These are phyloP conservation scores for Ceraclea dissimilis DNA, from an alignment of 2,888 invertebrate species.

Conservation along the genomic window DNA sequence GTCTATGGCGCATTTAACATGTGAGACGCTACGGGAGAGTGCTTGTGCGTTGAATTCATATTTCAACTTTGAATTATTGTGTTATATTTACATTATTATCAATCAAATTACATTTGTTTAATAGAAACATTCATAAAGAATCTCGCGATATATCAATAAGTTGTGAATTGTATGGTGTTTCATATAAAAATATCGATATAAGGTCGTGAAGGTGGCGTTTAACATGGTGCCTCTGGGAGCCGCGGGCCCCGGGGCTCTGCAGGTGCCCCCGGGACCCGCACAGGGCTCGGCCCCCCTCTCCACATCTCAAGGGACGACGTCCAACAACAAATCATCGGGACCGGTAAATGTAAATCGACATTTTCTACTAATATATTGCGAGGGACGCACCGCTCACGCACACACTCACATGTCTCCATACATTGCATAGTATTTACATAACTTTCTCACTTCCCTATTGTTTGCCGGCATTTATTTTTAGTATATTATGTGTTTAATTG, in stretches of 20 bases:
- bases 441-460: constrained; percentile 12
- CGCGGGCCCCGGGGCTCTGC: constrained; percentile 46
- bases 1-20: constrained; percentile 35
- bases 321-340: constrained; percentile 46
- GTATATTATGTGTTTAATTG: background rate
- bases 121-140: background rate
- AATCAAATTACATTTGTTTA: background rate
- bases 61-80: constrained; percentile 5
- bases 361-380: constrained; percentile 31
- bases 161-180: constrained; percentile 1
- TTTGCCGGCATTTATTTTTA: constrained; percentile 3
- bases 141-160: background rate
- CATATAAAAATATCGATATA: background rate
- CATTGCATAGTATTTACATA: constrained; percentile 16
- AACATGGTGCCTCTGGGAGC: constrained; percentile 68
- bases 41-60: constrained; percentile 34
- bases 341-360: constrained; percentile 35
- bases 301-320: constrained; percentile 42
- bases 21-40: constrained; percentile 48
- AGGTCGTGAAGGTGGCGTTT: constrained; percentile 28
- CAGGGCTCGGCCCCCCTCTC: constrained; percentile 44
- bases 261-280: constrained; percentile 43
- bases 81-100: background rate
- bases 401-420: constrained; percentile 13
- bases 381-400: constrained; percentile 34